Evolutionary conservation across 2,888 invertebrate species (phyloP).

Genomic region (Leptopilina drosophilae): DNA sequence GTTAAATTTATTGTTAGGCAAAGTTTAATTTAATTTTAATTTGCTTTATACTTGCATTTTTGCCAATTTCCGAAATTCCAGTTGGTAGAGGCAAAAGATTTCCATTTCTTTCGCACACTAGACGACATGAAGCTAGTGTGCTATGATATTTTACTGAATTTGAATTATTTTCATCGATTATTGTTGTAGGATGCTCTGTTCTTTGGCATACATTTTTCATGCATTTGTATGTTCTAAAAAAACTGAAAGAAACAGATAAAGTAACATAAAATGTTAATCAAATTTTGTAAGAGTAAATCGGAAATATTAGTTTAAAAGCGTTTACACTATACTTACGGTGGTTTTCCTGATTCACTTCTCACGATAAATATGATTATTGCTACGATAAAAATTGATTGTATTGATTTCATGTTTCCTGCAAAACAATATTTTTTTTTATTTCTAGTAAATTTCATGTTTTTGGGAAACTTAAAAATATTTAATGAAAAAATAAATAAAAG

Average conservation of each 20-base stretch:
- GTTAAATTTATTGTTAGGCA: no score
- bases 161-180: conserved; percentile 45
- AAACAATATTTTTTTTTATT: background rate
- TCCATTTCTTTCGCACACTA: conserved; percentile 62
- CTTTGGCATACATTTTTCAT: conserved; percentile 58
- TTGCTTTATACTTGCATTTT: conserved; percentile 54
- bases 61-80: conserved; percentile 54
- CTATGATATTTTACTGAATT: conserved; percentile 52
- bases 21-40: background rate
- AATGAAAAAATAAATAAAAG: no score
- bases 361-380: conserved; percentile 2
- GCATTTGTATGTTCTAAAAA: conserved; percentile 64
- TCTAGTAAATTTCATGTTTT: no score
- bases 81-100: conserved; percentile 68
- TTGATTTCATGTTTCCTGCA: background rate
- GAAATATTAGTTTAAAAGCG: background rate
- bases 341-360: background rate
- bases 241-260: conserved; percentile 55
- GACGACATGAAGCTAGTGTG: conserved; percentile 64
- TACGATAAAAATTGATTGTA: background rate
- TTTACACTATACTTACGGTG: background rate
- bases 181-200: conserved; percentile 48
- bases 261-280: no score
- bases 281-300: no score
- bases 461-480: no score